Evolutionary conservation across 2,888 invertebrate genomes (phyloP).

Genomic region (Laothoe populi): DNA sequence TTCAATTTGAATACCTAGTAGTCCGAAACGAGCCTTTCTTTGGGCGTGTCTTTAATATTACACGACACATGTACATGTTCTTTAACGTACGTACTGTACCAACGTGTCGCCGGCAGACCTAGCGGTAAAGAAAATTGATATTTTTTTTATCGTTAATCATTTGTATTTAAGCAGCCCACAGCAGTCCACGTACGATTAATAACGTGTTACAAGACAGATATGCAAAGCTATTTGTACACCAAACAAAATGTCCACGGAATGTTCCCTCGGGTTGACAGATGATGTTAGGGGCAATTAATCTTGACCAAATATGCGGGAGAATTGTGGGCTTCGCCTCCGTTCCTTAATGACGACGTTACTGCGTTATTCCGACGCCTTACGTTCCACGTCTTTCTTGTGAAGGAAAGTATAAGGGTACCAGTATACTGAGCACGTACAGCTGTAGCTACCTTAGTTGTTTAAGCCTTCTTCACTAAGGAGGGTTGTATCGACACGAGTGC

Average conservation of each 20-base stretch:
- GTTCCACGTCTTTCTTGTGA: conserved; percentile 34
- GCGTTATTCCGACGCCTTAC: conserved; percentile 44
- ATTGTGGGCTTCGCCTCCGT: conserved; percentile 63
- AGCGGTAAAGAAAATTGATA: not conserved
- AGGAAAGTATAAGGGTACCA: not conserved
- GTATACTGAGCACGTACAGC: not conserved
- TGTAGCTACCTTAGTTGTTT: not conserved
- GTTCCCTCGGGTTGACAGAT: conserved; percentile 75
- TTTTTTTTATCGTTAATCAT: conserved; percentile 26
- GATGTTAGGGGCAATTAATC: conserved; percentile 81
- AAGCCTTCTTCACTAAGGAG: conserved; percentile 13
- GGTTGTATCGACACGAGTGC: not conserved
- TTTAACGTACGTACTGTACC: no score
- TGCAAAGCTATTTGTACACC: conserved; percentile 69
- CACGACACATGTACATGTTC: not conserved
- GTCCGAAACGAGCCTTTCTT: conserved; percentile 4
- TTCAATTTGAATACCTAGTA: conserved; percentile 19
- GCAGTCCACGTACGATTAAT: conserved; percentile 50
- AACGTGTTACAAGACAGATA: conserved; percentile 58
- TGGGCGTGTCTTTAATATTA: conserved; percentile 1
- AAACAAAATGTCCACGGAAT: conserved; percentile 74
- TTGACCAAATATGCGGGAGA: conserved; percentile 80
- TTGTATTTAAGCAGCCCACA: conserved; percentile 31
- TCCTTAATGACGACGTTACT: conserved; percentile 64
- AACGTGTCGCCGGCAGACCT: not conserved